Conservation (phyloP, 2,797 vertebrate species). For the Epinephelus coioides region DNA sequence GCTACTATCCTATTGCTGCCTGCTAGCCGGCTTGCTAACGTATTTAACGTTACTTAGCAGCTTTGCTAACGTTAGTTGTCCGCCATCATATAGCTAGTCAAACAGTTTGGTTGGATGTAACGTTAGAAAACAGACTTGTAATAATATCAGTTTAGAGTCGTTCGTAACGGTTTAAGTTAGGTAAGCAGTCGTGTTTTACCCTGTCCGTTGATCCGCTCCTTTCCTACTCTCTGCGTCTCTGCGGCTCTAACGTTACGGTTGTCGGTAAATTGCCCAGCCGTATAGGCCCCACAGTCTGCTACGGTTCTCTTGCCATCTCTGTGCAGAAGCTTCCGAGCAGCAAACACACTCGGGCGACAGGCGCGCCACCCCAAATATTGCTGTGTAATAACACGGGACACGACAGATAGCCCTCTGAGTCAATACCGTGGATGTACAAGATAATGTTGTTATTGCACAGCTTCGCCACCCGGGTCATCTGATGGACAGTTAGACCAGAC, state of each 20-base stretch:
- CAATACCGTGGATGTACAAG: neutral
- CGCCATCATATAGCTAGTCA: slow-evolving; percentile 55
- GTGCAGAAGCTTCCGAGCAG: slow-evolving; percentile 45
- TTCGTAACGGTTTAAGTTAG: no score
- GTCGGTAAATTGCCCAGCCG: slow-evolving; percentile 57
- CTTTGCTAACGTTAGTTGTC: slow-evolving; percentile 44
- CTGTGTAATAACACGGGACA: slow-evolving; percentile 71
- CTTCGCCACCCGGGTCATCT: neutral
- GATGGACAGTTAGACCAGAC: neutral
- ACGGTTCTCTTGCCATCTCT: slow-evolving; percentile 73
- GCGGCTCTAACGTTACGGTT: slow-evolving; percentile 42
- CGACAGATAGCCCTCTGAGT: slow-evolving; percentile 3
- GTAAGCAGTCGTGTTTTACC: slow-evolving; percentile 52
- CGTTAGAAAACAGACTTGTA: neutral
- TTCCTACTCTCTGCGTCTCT: slow-evolving; percentile 25
- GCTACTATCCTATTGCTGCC: slow-evolving; percentile 22
- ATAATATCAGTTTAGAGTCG: neutral
- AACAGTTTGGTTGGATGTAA: slow-evolving; percentile 27
- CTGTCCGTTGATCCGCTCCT: slow-evolving; percentile 49
- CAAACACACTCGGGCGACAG: slow-evolving; percentile 57
- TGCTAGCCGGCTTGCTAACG: slow-evolving; percentile 59
- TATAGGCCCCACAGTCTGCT: slow-evolving; percentile 69
- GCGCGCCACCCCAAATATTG: slow-evolving; percentile 73
- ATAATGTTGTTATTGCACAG: neutral
- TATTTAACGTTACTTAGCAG: slow-evolving; percentile 42